Evolutionary conservation across 2,113 vertebrate genomes (phyloP), one percentile per base, ranked within the genome.

Genomic region (Hydrochoerus hydrochaeris): DNA sequence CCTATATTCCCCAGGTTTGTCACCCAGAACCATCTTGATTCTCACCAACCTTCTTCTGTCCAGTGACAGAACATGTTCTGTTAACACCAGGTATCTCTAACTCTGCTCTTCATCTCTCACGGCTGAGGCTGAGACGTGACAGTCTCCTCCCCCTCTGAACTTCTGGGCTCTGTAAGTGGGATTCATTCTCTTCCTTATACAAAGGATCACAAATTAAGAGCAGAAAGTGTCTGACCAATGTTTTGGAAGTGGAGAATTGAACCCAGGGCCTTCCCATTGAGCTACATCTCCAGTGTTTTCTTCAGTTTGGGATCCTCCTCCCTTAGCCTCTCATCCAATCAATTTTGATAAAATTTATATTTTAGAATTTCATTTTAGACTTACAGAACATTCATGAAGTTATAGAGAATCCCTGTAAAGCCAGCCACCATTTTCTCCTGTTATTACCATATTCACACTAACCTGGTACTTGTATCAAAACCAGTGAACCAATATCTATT

Each of bases 21-120:
- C 71, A 20, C 32, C 58, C 65, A 46, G 26, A 46, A 78, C 0
- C 81, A 17, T 22, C 67, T 73, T 20, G 41, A 20, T 67, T 17
- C 82, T 0, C 9, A 10, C 9, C 22, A n/a, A 14, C 52, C 82
- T 4, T 17, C 2, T 0, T 38, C 20, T 5, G 1, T 28, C 20
- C 7, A 26, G 24, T 52, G 58, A 57, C 60, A 52, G 5, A 7
- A 4, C 20, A 0, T 44, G 22, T 24, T 84, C 30, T 38, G 22
- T 93, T 58, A 73, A 14, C 62, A 32, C 8, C 41, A 82, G n/a
- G 63, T 3, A 32, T 19, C 30, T 13, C 65, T 77, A n/a, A 19
- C 14, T 41, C 60, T 52, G 1, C 52, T 13, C 2, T 17, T 73
- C 57, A 32, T 14, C 20, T 41, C n/a, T 13, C 10, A 24, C 22